Evolutionary conservation across 1,140 invertebrate genomes (phyloP), one percentile per base, ranked within the genome.

Genomic region (Centruroides sculpturatus): DNA sequence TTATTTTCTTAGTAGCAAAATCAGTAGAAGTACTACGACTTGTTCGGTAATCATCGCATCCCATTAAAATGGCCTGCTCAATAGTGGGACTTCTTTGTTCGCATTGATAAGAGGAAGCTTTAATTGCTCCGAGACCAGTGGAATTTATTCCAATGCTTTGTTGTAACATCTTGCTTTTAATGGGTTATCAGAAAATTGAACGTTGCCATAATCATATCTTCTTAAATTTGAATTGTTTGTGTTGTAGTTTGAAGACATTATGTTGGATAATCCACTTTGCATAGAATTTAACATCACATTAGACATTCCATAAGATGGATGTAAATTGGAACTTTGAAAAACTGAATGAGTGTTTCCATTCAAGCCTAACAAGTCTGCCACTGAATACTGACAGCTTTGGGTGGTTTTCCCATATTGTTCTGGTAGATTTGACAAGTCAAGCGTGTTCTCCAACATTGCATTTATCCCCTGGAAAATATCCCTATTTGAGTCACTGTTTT

Each of bases 1-100:
- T 78, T 80, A 67, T 72, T 83, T 49, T 23, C 23, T 23, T 23
- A 23, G 77, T 80, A 66, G 84, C 82, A 1, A 79, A 81, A 67
- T 82, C 81, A 4, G 76, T 77, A 9, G 81, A 82, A 69, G 79
- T 77, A 23, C 81, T 81, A 64, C 80, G 75, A 1, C 75, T 78
- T 59, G 76, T 78, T 10, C 60, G 47, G 47, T 49, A n/a, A 41
- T 55, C 55, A 55, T 71, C 75, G 66, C 72, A 76, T 35, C 74
- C 73, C 71, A 73, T 69, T 13, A 76, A 65, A 34, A 74, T 68
- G 60, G 71, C 69, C 62, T 79, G 77, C 55, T 79, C 74, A 48
- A 74, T 66, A 9, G 76, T 76, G 9, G 80, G 76, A 62, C 77
- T 81, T 52, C 75, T 75, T 59, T 75, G 77, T 48, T 80, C 78